Base-by-base conservation (phyloP, 2,888 invertebrate genomes). In the Synergus itoensis region DNA sequence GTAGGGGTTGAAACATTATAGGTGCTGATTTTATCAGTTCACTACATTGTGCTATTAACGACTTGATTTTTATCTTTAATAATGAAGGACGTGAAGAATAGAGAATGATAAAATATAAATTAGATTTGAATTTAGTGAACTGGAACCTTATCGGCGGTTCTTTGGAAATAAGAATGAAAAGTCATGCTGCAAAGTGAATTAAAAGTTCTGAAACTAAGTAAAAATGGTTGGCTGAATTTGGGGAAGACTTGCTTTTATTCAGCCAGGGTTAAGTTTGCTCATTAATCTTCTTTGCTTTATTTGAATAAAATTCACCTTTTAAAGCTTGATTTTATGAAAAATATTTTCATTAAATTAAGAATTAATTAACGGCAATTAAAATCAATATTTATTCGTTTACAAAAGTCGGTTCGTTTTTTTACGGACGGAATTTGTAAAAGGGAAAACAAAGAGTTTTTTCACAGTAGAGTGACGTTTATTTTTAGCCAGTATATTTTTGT, bases 201-300 rank as follows among this genome's bases (percentile, higher is more conserved):
- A 53, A 48, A 53, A n/a, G n/a, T 8, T n/a, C n/a, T 53, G n/a
- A 53, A 53, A 53, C n/a, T 8, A 53, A 53, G n/a, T 53, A n/a
- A n/a, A 9, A 53, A 53, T 53, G 53, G 8, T 53, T n/a, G n/a
- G n/a, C 53, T 53, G 4, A 53, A 53, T n/a, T 53, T 53, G 14
- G 53, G 53, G n/a, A 53, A 53, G n/a, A n/a, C n/a, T n/a, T 53
- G 53, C 53, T 53, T 53, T 53, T n/a, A 53, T n/a, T 8, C n/a
- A n/a, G 53, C 8, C 3, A 53, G 53, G 53, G n/a, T 3, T 28
- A 28, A 53, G n/a, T 53, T n/a, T n/a, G n/a, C 8, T 14, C 53
- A 53, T 53, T 16, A 53, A 53, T n/a, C n/a, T 53, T 53, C 48
- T n/a, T 48, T 48, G n/a, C 48, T 48, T 7, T 48, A n/a, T 16